These are phyloP conservation scores for Formicarius rufipectus DNA, from an alignment of 2,113 vertebrate genomes.

Conservation along the genomic window DNA sequence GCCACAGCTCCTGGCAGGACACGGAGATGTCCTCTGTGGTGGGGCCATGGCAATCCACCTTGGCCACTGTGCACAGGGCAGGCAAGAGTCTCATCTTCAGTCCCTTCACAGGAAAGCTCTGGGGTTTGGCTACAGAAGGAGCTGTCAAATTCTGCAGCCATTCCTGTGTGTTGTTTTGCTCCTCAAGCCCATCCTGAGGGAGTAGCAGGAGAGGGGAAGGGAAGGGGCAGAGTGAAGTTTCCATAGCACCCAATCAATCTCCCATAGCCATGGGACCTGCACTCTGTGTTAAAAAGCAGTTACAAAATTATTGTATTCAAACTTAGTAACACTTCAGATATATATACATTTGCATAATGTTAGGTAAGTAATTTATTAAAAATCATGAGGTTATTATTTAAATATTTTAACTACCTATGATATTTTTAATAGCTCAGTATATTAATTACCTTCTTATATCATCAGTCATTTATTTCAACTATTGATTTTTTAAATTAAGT, in stretches of 20 bases:
- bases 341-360: background rate
- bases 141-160: background rate
- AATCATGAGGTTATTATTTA: background rate
- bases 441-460: background rate
- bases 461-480: background rate
- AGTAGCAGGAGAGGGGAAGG: background rate
- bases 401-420: background rate
- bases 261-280: background rate
- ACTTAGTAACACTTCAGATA: background rate
- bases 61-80: background rate
- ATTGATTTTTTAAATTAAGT: background rate
- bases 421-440: background rate
- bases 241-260: background rate
- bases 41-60: background rate
- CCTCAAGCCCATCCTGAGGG: background rate
- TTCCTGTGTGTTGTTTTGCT: background rate
- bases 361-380: background rate
- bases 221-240: background rate
- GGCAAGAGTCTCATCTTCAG: background rate
- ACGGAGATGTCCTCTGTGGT: background rate
- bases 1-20: rapidly evolving
- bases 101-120: background rate
- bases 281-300: background rate
- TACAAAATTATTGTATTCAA: background rate
- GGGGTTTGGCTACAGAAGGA: background rate